Evolutionary conservation across 1,140 invertebrate genomes (phyloP).

Genomic region (Drosophila busckii): DNA sequence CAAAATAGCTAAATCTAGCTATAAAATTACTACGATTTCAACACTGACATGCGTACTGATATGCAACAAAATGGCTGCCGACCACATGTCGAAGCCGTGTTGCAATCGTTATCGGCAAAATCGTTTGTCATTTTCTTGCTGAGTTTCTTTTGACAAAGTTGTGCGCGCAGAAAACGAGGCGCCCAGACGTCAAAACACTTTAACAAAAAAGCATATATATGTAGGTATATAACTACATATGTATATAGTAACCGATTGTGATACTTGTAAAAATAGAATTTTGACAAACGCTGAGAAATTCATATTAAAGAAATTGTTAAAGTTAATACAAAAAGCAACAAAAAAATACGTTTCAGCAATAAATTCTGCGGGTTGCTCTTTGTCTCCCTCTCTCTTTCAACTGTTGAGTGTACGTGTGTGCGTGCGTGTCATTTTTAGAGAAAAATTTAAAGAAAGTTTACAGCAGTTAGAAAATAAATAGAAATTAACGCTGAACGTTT

Average conservation of each 20-base stretch:
- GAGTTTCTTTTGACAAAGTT: slow-evolving; percentile 72
- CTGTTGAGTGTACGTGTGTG: slow-evolving; percentile 54
- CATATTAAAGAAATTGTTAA: slow-evolving; percentile 54
- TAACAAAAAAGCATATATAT: slow-evolving; percentile 28
- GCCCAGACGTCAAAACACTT: slow-evolving; percentile 38
- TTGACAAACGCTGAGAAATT: slow-evolving; percentile 49
- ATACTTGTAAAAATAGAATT: slow-evolving; percentile 69
- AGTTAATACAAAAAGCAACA: slow-evolving; percentile 43
- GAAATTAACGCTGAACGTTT: slow-evolving; percentile 11
- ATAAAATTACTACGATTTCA: too few species aligned
- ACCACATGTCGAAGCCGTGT: slow-evolving; percentile 68
- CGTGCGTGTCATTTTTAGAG: slow-evolving; percentile 66
- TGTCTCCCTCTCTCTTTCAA: slow-evolving; percentile 10
- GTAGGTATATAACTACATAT: slow-evolving; percentile 32
- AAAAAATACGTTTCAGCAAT: slow-evolving; percentile 36
- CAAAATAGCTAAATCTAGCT: too few species aligned
- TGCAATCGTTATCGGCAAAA: slow-evolving; percentile 45
- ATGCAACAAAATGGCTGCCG: slow-evolving; percentile 70
- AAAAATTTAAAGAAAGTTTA: slow-evolving; percentile 30
- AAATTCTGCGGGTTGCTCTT: slow-evolving; percentile 40
- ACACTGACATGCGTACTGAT: slow-evolving; percentile 49
- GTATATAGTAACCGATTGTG: slow-evolving; percentile 66
- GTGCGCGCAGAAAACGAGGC: slow-evolving; percentile 56
- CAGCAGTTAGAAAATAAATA: slow-evolving; percentile 2
- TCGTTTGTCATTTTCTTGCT: slow-evolving; percentile 62